These are phyloP conservation scores for Actinopyga echinites DNA, from an alignment of 53 echinoderm and acorn worm species.

Conservation along the genomic window DNA sequence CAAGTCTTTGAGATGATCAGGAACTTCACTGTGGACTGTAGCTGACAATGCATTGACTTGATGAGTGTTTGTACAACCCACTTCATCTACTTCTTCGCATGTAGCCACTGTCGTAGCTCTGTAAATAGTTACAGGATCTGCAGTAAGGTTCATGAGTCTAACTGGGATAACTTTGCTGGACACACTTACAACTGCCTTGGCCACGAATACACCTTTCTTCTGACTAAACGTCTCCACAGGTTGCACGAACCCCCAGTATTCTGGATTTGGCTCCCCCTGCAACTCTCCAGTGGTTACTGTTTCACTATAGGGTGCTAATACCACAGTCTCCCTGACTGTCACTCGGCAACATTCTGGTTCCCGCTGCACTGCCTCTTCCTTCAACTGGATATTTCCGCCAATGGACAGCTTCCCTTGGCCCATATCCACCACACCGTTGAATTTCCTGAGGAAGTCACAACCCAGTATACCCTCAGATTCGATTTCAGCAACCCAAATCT, in stretches of 20 bases:
- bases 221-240: slow-evolving; percentile 4
- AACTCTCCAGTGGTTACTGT: slow-evolving; percentile 9
- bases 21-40: neutral
- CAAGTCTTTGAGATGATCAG: slow-evolving; percentile 10
- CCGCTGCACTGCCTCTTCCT: neutral
- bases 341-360: neutral
- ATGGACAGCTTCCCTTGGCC: neutral
- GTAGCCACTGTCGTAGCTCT: slow-evolving; percentile 50
- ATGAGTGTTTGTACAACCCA: slow-evolving; percentile 1
- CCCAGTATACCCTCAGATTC: slow-evolving; percentile 24
- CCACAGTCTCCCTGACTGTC: neutral
- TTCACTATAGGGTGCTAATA: slow-evolving; percentile 9
- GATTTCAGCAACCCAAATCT: slow-evolving; percentile 32
- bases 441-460: neutral
- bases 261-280: neutral
- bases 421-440: neutral
- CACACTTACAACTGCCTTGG: slow-evolving; percentile 24
- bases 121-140: slow-evolving; percentile 29
- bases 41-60: neutral
- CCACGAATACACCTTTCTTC: slow-evolving; percentile 25
- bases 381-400: neutral
- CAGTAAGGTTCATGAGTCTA: slow-evolving; percentile 30
- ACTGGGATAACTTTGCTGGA: slow-evolving; percentile 1
- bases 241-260: neutral
- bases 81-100: slow-evolving; percentile 29